These are phyloP conservation scores for Cettia cetti DNA, from an alignment of 2,113 vertebrate genomes.

Conservation along the genomic window DNA sequence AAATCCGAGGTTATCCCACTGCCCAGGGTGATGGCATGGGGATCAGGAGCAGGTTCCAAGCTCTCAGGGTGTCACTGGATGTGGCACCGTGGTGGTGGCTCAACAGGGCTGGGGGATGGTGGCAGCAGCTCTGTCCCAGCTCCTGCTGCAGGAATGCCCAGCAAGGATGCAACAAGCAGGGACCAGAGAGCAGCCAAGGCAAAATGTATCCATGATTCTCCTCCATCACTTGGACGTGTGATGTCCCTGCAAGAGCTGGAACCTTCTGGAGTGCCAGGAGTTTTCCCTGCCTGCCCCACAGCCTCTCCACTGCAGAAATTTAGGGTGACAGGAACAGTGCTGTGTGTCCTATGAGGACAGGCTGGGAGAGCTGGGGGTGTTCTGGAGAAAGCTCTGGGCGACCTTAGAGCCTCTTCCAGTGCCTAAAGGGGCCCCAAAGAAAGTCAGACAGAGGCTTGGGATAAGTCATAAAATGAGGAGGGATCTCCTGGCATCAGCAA, in stretches of 20 bases:
- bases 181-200: not conserved
- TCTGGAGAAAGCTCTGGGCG: not conserved
- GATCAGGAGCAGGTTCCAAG: not conserved
- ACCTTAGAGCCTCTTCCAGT: not conserved
- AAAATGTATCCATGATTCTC: not conserved
- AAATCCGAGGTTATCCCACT: not conserved
- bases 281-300: not conserved
- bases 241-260: not conserved
- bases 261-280: fast-evolving
- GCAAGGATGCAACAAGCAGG: not conserved
- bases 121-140: not conserved
- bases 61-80: not conserved
- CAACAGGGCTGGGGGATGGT: not conserved
- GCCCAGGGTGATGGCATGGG: fast-evolving
- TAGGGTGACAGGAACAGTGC: not conserved
- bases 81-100: fast-evolving
- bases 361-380: not conserved
- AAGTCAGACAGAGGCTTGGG: not conserved
- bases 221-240: too few relatives aligned
- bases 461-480: not conserved
- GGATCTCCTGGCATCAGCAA: not conserved
- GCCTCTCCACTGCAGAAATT: fast-evolving
- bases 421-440: not conserved
- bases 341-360: not conserved
- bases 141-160: not conserved